A percentile compares a stretch with the other conserved stretches of the same genome.
Evolutionary conservation across 1,140 invertebrate species (phyloP).

Genomic region (Drosophila arawakana): DNA sequence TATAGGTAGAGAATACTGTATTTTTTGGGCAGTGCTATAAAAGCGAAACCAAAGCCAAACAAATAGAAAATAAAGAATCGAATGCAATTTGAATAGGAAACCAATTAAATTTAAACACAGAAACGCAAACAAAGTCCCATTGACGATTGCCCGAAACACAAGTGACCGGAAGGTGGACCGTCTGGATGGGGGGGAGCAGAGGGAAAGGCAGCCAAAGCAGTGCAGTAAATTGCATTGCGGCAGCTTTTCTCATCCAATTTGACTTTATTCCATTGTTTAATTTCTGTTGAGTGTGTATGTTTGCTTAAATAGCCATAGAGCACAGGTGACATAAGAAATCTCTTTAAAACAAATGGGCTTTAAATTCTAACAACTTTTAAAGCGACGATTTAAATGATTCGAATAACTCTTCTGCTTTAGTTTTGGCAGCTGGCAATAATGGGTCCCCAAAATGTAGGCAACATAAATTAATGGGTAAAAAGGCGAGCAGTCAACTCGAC

Average conservation of each 20-base stretch:
- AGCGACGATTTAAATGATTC: not conserved
- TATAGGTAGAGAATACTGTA: slow-evolving; percentile 16
- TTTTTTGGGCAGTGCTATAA: not conserved
- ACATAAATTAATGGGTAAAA: slow-evolving; percentile 76
- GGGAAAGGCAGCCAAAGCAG: slow-evolving; percentile 47
- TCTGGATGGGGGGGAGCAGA: not conserved
- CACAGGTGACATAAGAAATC: not conserved
- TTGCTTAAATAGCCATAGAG: slow-evolving; percentile 14
- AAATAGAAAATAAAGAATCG: slow-evolving; percentile 31
- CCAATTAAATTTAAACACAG: slow-evolving; percentile 72
- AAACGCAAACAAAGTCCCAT: slow-evolving; percentile 53
- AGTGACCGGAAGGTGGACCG: slow-evolving; percentile 10
- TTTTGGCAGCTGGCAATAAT: slow-evolving; percentile 34
- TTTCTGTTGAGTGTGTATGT: slow-evolving; percentile 14
- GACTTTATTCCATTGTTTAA: slow-evolving; percentile 29
- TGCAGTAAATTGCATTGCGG: slow-evolving; percentile 70
- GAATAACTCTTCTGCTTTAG: slow-evolving; percentile 21
- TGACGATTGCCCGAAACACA: slow-evolving; percentile 20
- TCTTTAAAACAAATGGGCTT: too few species aligned
- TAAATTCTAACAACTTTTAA: not conserved
- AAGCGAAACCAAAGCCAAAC: slow-evolving; percentile 48
- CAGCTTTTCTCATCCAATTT: slow-evolving; percentile 38
- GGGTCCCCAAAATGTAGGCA: slow-evolving; percentile 44
- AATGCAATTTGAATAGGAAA: slow-evolving; percentile 74
- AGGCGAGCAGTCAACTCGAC: slow-evolving; percentile 31